These are phyloP conservation scores for Prochilodus magdalenae DNA, from an alignment of 2,113 vertebrate species.

Conservation along the genomic window DNA sequence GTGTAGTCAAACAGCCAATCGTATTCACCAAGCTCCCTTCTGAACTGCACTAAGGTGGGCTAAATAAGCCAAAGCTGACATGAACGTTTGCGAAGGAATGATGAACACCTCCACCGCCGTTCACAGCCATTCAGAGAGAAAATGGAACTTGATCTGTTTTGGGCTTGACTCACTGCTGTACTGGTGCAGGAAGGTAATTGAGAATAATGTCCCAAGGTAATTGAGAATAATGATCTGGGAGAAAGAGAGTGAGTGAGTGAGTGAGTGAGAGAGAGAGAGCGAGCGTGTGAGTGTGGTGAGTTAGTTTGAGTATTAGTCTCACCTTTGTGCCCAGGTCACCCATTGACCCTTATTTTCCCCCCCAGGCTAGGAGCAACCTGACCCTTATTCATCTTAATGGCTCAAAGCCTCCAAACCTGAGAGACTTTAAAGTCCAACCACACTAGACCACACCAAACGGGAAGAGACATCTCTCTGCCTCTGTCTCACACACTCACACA, in stretches of 20 bases:
- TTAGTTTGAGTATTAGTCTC: constrained; percentile 17
- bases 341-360: constrained; percentile 13
- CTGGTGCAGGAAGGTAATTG: constrained; percentile 31
- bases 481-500: constrained; percentile 29
- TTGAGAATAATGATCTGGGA: constrained; percentile 40
- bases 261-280: not conserved
- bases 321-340: constrained; percentile 1
- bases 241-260: constrained; percentile 23
- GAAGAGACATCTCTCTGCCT: not conserved
- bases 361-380: constrained; percentile 4
- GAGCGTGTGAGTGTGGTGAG: not conserved
- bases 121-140: constrained; percentile 11
- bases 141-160: constrained; percentile 40
- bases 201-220: constrained; percentile 47
- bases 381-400: constrained; percentile 22
- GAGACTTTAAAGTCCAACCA: constrained; percentile 13
- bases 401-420: constrained; percentile 20
- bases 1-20: not conserved
- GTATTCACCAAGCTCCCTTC: not conserved
- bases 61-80: not conserved
- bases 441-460: not conserved
- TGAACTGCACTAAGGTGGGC: not conserved
- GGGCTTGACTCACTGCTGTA: constrained; percentile 31
- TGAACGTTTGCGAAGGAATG: not conserved
- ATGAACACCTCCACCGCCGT: constrained; percentile 25